Conservation (phyloP, 2,888 invertebrate species). For the Cryptophagus acutangulus region DNA sequence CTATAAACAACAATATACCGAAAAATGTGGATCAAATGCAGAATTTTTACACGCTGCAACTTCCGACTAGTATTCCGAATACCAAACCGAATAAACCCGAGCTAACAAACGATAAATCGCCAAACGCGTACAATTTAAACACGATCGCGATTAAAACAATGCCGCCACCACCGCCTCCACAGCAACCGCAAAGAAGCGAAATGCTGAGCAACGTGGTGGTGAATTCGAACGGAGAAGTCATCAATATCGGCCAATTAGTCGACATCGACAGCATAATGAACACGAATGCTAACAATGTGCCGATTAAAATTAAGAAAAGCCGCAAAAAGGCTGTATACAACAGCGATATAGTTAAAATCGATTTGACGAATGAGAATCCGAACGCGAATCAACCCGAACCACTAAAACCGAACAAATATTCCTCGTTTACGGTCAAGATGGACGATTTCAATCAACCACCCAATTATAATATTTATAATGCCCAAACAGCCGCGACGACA, state of each 20-base stretch:
- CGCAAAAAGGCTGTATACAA: slow-evolving; percentile 8
- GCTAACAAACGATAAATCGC: slow-evolving; percentile 10
- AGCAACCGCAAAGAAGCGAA: slow-evolving; percentile 29
- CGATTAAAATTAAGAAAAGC: slow-evolving; percentile 13
- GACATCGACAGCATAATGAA: slow-evolving; percentile 35
- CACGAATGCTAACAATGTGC: slow-evolving; percentile 19
- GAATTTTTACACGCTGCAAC: slow-evolving; percentile 36
- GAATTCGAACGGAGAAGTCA: slow-evolving; percentile 42
- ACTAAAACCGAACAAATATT: slow-evolving; percentile 27
- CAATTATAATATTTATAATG: slow-evolving; percentile 22
- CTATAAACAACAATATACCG: slow-evolving; percentile 30
- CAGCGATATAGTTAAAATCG: slow-evolving; percentile 38
- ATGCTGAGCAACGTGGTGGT: slow-evolving; percentile 40
- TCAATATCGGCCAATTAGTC: slow-evolving; percentile 39
- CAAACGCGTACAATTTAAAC: slow-evolving; percentile 37
- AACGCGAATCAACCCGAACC: slow-evolving; percentile 19
- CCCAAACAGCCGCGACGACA: slow-evolving; percentile 8
- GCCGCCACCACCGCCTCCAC: slow-evolving; percentile 31
- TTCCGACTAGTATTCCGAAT: slow-evolving; percentile 33
- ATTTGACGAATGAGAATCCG: slow-evolving; percentile 35
- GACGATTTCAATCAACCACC: slow-evolving; percentile 33
- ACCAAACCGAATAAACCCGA: slow-evolving; percentile 22
- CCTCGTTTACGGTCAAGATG: slow-evolving; percentile 31
- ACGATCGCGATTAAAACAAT: slow-evolving; percentile 34
- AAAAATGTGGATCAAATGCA: slow-evolving; percentile 16